A percentile compares a stretch with the other conserved stretches of the same genome.
Evolutionary conservation across 1,140 invertebrate species (phyloP).

Genomic region (Vollenhovia emeryi): DNA sequence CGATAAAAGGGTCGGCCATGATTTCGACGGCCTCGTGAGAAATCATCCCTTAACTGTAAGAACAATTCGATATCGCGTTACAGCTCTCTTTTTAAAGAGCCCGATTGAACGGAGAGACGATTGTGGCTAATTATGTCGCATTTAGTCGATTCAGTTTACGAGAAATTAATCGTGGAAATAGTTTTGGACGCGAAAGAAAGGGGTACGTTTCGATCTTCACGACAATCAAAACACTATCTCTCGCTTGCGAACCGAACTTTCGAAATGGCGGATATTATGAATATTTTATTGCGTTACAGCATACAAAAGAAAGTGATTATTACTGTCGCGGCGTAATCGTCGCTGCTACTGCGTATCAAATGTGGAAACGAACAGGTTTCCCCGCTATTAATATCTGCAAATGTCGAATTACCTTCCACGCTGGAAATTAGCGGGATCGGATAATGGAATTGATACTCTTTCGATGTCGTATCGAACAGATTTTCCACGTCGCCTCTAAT

Average conservation of each 20-base stretch:
- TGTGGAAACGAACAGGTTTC: background rate
- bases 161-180: background rate
- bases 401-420: background rate
- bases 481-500: slow-evolving; percentile 24
- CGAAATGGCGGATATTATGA: background rate
- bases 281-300: background rate
- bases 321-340: background rate
- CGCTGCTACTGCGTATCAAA: background rate
- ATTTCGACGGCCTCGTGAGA: background rate
- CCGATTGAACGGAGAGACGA: background rate
- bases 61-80: background rate
- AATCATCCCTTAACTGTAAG: background rate
- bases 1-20: background rate
- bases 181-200: background rate
- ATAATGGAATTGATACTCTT: slow-evolving; percentile 10
- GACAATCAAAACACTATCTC: background rate
- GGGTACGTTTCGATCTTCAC: background rate
- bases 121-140: background rate
- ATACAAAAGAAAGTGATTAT: background rate
- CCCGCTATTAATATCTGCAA: background rate
- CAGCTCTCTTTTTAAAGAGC: background rate
- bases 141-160: background rate
- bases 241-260: background rate
- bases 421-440: background rate
- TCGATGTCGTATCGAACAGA: background rate